A percentile compares a stretch with the other conserved stretches of the same genome.
These are phyloP conservation scores for Cyrtodaria siliqua DNA, from an alignment of 2,888 invertebrate genomes.

Conservation along the genomic window DNA sequence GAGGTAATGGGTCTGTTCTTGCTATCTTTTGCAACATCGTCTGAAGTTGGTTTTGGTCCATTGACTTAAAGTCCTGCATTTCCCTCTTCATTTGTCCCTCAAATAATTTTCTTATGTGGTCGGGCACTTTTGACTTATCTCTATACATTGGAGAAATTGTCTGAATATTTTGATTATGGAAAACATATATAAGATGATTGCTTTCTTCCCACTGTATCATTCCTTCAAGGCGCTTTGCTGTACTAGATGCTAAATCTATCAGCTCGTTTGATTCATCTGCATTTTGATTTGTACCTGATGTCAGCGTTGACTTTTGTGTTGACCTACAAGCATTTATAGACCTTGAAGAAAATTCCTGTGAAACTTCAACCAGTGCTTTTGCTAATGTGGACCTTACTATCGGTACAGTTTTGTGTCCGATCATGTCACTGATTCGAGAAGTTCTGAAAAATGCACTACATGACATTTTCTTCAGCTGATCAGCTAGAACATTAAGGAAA, in stretches of 20 bases:
- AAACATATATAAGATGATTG: slow-evolving; percentile 68
- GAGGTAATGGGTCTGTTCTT: slow-evolving; percentile 36
- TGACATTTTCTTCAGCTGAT: slow-evolving; percentile 74
- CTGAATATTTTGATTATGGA: slow-evolving; percentile 68
- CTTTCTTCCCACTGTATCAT: slow-evolving; percentile 75
- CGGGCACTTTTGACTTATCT: slow-evolving; percentile 48
- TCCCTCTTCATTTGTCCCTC: slow-evolving; percentile 67
- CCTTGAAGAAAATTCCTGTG: slow-evolving; percentile 51
- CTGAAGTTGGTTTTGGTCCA: slow-evolving; percentile 47
- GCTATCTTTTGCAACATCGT: slow-evolving; percentile 52
- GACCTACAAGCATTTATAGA: slow-evolving; percentile 43
- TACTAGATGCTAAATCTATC: not conserved
- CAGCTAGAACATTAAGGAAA: slow-evolving; percentile 70
- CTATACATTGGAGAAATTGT: slow-evolving; percentile 68
- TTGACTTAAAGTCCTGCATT: slow-evolving; percentile 41
- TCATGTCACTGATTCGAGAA: slow-evolving; percentile 47
- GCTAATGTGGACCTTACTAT: slow-evolving; percentile 40
- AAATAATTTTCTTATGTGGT: slow-evolving; percentile 59
- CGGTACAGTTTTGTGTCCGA: slow-evolving; percentile 20
- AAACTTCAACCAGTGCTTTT: slow-evolving; percentile 43
- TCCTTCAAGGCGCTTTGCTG: slow-evolving; percentile 49
- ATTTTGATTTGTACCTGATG: not conserved
- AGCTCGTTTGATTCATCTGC: not conserved
- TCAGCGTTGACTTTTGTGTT: slow-evolving; percentile 29
- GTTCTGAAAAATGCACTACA: slow-evolving; percentile 67